phyloP scores from a whole-genome alignment of 2,888 invertebrate genomes.

The Lasioglossum vierecki region DNA sequence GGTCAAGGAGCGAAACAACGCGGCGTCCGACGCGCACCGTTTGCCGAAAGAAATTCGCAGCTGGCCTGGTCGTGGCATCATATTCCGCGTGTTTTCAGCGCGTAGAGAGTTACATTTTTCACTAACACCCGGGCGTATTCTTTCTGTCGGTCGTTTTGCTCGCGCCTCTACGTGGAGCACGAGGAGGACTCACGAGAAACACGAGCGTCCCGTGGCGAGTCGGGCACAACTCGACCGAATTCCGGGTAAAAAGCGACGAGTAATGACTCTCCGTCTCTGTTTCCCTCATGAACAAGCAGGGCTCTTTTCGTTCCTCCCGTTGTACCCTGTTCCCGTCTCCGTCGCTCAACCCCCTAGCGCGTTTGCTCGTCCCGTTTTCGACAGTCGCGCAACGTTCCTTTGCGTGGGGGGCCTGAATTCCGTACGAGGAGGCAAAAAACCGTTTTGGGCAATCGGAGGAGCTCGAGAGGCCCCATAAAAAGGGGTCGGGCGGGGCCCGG shows the following conservation, averaged over 20 bases:
- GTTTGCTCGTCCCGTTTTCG: constrained; percentile 1
- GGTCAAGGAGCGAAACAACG: constrained; percentile 8
- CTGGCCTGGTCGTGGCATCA: constrained; percentile 24
- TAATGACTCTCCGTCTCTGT: constrained; percentile 47
- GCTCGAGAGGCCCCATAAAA: constrained; percentile 59
- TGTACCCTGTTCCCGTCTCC: not conserved
- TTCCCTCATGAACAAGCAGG: not conserved
- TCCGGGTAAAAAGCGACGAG: constrained; percentile 68
- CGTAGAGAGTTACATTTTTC: constrained; percentile 55
- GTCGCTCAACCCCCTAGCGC: constrained; percentile 19
- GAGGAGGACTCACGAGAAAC: constrained; percentile 52
- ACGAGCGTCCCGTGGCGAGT: constrained; percentile 60
- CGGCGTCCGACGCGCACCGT: not conserved
- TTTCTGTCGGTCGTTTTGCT: constrained; percentile 19
- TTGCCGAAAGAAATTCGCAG: constrained; percentile 7
- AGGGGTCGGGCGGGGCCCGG: constrained; percentile 39
- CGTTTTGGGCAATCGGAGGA: constrained; percentile 59
- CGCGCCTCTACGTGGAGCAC: constrained; percentile 18
- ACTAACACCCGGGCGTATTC: constrained; percentile 34
- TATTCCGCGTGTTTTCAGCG: constrained; percentile 34
- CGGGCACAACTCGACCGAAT: constrained; percentile 64
- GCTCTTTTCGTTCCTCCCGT: constrained; percentile 4
- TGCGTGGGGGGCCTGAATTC: constrained; percentile 60
- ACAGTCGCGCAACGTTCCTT: constrained; percentile 35
- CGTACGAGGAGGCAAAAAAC: constrained; percentile 68